These are phyloP conservation scores for Mesorhabditis belari DNA, from an alignment of 2,888 invertebrate genomes.

Conservation along the genomic window DNA sequence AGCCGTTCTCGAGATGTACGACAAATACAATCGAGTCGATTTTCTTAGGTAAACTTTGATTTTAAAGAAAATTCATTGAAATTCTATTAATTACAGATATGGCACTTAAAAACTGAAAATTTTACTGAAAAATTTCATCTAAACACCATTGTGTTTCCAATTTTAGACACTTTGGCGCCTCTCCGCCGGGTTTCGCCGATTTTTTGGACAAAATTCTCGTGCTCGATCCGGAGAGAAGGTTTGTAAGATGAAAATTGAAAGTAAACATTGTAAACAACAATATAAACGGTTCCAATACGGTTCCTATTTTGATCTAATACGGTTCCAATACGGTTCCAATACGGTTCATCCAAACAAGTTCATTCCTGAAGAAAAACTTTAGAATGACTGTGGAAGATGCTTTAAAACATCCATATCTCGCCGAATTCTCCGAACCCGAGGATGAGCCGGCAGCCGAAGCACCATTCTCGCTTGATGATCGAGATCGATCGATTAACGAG, in stretches of 20 bases:
- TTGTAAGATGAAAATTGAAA: background rate
- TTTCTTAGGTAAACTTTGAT: background rate
- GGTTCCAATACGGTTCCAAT: too few relatives aligned
- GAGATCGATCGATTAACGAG: slow-evolving; percentile 19
- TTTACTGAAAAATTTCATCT: background rate
- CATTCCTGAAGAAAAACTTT: too few relatives aligned
- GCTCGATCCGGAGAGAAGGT: slow-evolving; percentile 44
- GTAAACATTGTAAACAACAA: background rate
- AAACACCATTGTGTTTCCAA: background rate
- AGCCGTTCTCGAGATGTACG: slow-evolving; percentile 1
- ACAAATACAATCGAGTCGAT: background rate
- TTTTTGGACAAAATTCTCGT: slow-evolving; percentile 45
- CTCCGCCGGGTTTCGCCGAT: slow-evolving; percentile 30
- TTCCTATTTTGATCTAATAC: too few relatives aligned
- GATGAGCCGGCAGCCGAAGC: slow-evolving; percentile 43
- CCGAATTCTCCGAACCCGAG: slow-evolving; percentile 23
- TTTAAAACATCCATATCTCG: slow-evolving; percentile 40
- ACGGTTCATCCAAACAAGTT: too few relatives aligned
- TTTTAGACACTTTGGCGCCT: background rate
- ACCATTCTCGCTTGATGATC: slow-evolving; percentile 37
- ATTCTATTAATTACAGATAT: too few relatives aligned
- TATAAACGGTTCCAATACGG: background rate
- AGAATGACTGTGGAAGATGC: slow-evolving; percentile 43
- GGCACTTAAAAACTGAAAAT: too few relatives aligned
- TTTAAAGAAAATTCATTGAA: background rate